Percentiles rank a stretch among this genome's conserved stretches.
phyloP scores from a whole-genome alignment of 2,888 invertebrate species.

The Cosmorhoe ocellata region DNA sequence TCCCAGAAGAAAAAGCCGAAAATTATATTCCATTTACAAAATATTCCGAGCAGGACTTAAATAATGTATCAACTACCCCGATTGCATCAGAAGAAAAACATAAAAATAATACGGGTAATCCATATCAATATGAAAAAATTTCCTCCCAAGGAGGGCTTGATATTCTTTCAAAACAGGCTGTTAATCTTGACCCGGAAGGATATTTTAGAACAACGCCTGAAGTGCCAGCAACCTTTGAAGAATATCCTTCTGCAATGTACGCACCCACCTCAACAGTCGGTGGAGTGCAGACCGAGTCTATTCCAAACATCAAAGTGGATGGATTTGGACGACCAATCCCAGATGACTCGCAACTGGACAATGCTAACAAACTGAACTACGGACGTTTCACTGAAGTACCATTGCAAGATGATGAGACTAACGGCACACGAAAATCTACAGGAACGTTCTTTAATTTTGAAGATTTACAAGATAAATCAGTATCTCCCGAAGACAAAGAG shows the following conservation, averaged over 20 bases:
- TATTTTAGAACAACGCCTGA: constrained; percentile 2
- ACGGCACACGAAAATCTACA: neutral
- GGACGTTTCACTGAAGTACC: neutral
- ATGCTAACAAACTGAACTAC: constrained; percentile 3
- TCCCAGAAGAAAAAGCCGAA: no score
- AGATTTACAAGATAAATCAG: neutral
- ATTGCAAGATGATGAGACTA: neutral
- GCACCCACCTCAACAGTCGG: neutral
- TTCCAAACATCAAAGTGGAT: constrained; percentile 21
- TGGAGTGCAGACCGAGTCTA: constrained; percentile 12
- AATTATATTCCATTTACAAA: neutral
- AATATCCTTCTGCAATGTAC: constrained; percentile 12
- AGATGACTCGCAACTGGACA: neutral
- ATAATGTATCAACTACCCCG: constrained; percentile 33
- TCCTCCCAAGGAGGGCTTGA: no score
- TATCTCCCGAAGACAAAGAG: neutral
- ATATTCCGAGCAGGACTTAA: neutral
- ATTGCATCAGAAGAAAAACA: constrained; percentile 25
- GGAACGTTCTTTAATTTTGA: neutral
- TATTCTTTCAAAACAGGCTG: neutral
- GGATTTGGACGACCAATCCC: constrained; percentile 16
- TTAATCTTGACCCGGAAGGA: neutral
- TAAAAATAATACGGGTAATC: neutral
- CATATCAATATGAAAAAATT: neutral
- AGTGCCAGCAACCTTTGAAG: constrained; percentile 9